These are phyloP conservation scores for Ecdyonurus torrentis DNA, from an alignment of 2,888 invertebrate species.

Conservation along the genomic window DNA sequence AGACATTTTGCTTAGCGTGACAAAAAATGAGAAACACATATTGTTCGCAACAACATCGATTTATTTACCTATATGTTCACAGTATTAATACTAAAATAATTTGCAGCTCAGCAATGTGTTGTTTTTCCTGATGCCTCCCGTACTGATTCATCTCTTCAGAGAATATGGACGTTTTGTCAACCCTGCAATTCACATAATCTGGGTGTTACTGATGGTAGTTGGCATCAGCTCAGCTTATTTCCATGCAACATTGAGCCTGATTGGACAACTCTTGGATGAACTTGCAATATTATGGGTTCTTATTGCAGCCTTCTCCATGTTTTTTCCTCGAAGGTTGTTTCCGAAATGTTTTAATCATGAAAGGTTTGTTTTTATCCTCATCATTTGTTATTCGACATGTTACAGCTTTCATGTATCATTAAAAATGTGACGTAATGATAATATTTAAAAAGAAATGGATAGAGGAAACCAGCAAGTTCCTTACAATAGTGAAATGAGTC, in stretches of 20 bases:
- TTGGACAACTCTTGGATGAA: conserved; percentile 67
- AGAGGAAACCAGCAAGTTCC: too few species aligned
- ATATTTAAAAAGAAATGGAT: too few species aligned
- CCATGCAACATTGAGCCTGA: conserved; percentile 65
- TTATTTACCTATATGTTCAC: too few species aligned
- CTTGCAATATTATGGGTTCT: conserved; percentile 68
- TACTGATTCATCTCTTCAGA: conserved; percentile 58
- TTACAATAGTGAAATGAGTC: too few species aligned
- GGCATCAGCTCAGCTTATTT: conserved; percentile 70
- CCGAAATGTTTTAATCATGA: conserved; percentile 46
- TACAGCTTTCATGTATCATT: too few species aligned
- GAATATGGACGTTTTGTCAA: conserved; percentile 59
- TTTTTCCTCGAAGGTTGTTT: conserved; percentile 51
- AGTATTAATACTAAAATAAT: too few species aligned
- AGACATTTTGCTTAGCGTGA: too few species aligned
- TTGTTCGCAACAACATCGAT: too few species aligned
- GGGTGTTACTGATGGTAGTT: conserved; percentile 62
- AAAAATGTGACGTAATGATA: too few species aligned
- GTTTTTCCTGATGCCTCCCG: conserved; percentile 59
- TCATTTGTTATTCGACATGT: too few species aligned
- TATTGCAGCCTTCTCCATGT: conserved; percentile 59
- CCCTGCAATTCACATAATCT: conserved; percentile 61
- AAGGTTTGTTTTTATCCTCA: too few species aligned
- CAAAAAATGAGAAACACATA: too few species aligned
- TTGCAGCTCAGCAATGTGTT: conserved; percentile 58